Evolutionary conservation across 1,140 invertebrate genomes (phyloP).

Genomic region (Nephotettix cincticeps): DNA sequence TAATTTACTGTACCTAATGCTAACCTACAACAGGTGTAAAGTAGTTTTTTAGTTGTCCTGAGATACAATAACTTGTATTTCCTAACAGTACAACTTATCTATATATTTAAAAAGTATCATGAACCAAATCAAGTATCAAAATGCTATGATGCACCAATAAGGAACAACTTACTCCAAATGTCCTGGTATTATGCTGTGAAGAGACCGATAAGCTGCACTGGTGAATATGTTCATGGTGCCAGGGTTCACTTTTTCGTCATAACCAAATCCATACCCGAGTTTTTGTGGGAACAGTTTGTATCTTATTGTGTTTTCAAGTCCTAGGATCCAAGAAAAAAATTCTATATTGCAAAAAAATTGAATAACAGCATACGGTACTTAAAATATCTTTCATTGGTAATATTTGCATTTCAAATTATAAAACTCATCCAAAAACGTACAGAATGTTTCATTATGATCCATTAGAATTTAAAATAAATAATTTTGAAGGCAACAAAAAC

Average conservation of each 20-base stretch:
- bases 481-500: too few species aligned
- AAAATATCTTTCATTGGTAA: too few species aligned
- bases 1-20: too few species aligned
- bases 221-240: constrained; percentile 69
- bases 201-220: constrained; percentile 66
- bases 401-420: too few species aligned
- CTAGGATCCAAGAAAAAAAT: too few species aligned
- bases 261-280: constrained; percentile 45
- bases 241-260: constrained; percentile 61
- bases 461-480: too few species aligned
- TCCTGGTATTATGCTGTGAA: constrained; percentile 65
- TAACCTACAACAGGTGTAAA: background rate
- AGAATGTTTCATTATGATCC: too few species aligned
- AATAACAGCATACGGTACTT: too few species aligned
- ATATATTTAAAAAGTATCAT: background rate
- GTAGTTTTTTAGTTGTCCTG: background rate
- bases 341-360: too few species aligned
- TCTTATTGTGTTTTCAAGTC: background rate
- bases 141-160: too few species aligned
- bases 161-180: constrained; percentile 48
- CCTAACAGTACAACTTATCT: background rate
- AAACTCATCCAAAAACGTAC: too few species aligned
- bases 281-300: background rate
- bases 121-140: too few species aligned
- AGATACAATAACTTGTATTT: background rate